A percentile compares a stretch with the other conserved stretches of the same genome.
Evolutionary conservation across 2,797 vertebrate species (phyloP).

Genomic region (Poeciliopsis infans): DNA sequence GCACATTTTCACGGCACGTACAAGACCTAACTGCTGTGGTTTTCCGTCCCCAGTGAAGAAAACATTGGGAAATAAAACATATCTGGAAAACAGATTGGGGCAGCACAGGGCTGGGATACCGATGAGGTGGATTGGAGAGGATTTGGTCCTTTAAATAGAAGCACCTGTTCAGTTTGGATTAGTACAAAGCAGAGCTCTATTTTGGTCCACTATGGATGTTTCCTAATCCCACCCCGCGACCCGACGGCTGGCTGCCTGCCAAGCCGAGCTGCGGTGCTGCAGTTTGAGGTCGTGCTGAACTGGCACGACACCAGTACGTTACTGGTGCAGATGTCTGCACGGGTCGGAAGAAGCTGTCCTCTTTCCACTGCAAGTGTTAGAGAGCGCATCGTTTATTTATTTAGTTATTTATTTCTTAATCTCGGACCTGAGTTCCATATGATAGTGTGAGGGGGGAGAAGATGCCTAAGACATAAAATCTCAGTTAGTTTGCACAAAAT

Average conservation of each 20-base stretch:
- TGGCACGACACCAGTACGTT: conserved; percentile 14
- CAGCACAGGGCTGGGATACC: conserved; percentile 57
- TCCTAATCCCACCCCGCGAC: conserved; percentile 50
- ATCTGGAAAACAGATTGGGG: conserved; percentile 23
- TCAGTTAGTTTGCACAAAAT: neutral
- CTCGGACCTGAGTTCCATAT: neutral
- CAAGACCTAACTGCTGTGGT: conserved; percentile 51
- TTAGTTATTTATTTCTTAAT: neutral
- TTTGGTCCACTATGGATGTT: conserved; percentile 68
- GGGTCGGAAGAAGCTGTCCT: neutral
- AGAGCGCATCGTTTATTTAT: neutral
- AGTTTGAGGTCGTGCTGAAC: conserved; percentile 32
- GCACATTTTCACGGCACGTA: conserved; percentile 55
- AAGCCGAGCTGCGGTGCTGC: conserved; percentile 26
- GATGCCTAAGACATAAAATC: neutral
- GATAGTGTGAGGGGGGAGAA: neutral
- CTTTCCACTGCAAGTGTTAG: conserved; percentile 1
- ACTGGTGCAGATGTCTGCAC: conserved; percentile 21
- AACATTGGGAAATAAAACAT: conserved; percentile 16
- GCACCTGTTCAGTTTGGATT: conserved; percentile 85
- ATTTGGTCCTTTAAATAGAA: conserved; percentile 84
- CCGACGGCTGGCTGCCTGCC: conserved; percentile 47
- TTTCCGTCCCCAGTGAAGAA: conserved; percentile 37
- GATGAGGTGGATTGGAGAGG: conserved; percentile 74
- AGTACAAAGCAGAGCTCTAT: conserved; percentile 77